Conservation (phyloP, 2,797 vertebrate species). For the Lemur catta region DNA sequence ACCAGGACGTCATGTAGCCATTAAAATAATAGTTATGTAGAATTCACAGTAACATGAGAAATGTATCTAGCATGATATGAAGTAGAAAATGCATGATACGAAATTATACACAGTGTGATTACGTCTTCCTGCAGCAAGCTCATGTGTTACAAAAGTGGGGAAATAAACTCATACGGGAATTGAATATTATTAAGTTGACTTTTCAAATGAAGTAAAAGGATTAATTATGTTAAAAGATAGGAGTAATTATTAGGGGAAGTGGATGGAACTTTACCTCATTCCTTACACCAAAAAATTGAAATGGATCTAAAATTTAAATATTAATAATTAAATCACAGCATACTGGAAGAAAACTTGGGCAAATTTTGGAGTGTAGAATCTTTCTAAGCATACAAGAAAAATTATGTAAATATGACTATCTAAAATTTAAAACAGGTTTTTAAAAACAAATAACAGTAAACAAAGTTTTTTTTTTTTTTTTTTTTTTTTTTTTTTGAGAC, state of each 20-base stretch:
- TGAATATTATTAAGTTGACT: neutral
- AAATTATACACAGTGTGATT: neutral
- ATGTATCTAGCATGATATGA: neutral
- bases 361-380: neutral
- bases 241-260: neutral
- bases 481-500: no score
- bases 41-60: neutral
- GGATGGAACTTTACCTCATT: neutral
- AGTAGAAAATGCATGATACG: neutral
- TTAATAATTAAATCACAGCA: neutral
- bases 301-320: neutral
- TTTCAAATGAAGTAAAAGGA: slow-evolving; percentile 3
- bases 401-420: neutral
- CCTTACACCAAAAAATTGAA: neutral
- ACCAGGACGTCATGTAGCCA: neutral
- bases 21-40: neutral
- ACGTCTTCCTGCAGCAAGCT: neutral
- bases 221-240: neutral
- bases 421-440: neutral
- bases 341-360: neutral
- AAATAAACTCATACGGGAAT: neutral
- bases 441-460: neutral
- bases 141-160: neutral
- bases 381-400: slow-evolving; percentile 18
- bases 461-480: neutral